phyloP scores from a whole-genome alignment of 2,797 vertebrate species.

The Thamnophis elegans region DNA sequence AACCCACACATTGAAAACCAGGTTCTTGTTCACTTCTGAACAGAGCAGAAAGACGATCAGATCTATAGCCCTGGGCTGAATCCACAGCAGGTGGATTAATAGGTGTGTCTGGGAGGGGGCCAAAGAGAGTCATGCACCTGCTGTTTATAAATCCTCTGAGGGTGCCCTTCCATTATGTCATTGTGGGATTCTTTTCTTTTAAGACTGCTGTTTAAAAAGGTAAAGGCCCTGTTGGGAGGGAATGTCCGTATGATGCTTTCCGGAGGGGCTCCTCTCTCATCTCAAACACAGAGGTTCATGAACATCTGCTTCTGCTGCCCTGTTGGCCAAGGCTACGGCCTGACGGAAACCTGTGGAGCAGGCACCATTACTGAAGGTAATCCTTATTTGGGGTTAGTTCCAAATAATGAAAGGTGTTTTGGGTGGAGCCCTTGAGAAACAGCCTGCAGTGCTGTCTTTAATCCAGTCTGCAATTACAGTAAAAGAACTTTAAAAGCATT shows the following conservation, averaged over 20 bases:
- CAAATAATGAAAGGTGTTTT: not conserved
- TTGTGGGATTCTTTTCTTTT: conserved; percentile 12
- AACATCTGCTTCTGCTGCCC: conserved; percentile 98
- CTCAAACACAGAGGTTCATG: conserved; percentile 95
- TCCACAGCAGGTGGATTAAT: not conserved
- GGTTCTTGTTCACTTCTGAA: not conserved
- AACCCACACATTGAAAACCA: not conserved
- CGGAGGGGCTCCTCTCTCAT: conserved; percentile 91
- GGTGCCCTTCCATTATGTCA: not conserved
- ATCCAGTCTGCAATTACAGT: not conserved
- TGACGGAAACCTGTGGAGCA: conserved; percentile 96
- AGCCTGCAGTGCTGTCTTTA: not conserved
- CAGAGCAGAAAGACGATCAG: not conserved
- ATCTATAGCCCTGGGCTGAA: not conserved
- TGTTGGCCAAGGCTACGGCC: conserved; percentile 93
- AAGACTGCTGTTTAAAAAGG: conserved; percentile 91
- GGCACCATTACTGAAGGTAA: conserved; percentile 95
- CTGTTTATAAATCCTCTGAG: not conserved
- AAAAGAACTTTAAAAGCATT: not conserved
- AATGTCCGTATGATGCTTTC: conserved; percentile 94
- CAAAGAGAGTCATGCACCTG: not conserved
- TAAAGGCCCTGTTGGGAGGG: conserved; percentile 89
- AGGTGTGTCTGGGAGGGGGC: no score
- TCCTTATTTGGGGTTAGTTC: not conserved
- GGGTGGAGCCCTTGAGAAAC: not conserved